Conservation (phyloP, 2,888 invertebrate species). For the Drosophila mettleri region DNA sequence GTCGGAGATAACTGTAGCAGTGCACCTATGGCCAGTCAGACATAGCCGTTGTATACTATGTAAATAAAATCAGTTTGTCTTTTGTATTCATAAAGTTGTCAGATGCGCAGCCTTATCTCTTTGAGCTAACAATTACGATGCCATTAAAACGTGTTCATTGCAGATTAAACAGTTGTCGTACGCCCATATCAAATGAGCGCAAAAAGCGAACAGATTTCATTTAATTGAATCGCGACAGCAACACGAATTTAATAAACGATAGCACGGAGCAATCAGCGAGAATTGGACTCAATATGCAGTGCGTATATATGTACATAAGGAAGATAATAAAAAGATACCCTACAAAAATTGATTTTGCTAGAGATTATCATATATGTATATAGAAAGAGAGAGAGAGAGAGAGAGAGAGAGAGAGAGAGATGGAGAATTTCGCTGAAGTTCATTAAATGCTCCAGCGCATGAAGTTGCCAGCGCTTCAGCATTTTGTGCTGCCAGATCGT, state of each 20-base stretch:
- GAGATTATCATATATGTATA: not conserved
- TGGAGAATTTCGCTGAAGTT: no score
- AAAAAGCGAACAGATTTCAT: conserved; percentile 40
- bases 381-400: not conserved
- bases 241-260: conserved; percentile 59
- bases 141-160: conserved; percentile 64
- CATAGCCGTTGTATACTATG: conserved; percentile 9
- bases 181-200: conserved; percentile 22
- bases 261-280: conserved; percentile 15
- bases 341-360: not conserved
- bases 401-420: no score
- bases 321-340: conserved; percentile 20
- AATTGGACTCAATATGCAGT: conserved; percentile 5
- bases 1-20: conserved; percentile 5
- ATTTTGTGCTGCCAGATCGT: not conserved
- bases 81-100: conserved; percentile 27
- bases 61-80: conserved; percentile 38
- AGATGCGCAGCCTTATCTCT: conserved; percentile 65
- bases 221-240: conserved; percentile 70
- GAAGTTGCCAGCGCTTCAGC: not conserved
- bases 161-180: conserved; percentile 53
- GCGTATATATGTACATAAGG: conserved; percentile 22
- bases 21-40: conserved; percentile 7
- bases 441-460: no score
- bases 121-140: conserved; percentile 65